Conservation (phyloP, 2,888 invertebrate genomes). For the Epistrophe eligans region DNA sequence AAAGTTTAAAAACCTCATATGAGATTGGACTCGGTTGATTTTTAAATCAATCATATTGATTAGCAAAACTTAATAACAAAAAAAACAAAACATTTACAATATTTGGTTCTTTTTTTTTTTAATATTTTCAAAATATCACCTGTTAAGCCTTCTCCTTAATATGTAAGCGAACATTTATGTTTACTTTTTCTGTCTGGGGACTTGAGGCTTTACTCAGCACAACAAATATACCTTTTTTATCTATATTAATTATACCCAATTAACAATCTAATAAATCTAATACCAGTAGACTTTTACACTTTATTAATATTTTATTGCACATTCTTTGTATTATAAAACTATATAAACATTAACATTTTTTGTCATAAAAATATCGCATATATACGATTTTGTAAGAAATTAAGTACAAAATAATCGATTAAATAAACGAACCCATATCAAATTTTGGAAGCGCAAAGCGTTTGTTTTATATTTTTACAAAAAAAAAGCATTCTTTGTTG, state of each 20-base stretch:
- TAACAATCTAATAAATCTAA: neutral
- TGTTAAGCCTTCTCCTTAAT: too few relatives aligned
- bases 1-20: too few relatives aligned
- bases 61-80: too few relatives aligned
- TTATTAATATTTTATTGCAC: constrained; percentile 28
- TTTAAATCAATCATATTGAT: neutral
- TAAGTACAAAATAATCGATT: constrained; percentile 43
- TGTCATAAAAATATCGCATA: constrained; percentile 9
- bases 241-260: neutral
- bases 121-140: too few relatives aligned
- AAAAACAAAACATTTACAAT: too few relatives aligned
- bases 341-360: constrained; percentile 4
- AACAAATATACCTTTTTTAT: neutral
- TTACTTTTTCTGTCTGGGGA: neutral
- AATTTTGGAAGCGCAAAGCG: constrained; percentile 16
- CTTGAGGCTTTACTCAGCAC: neutral
- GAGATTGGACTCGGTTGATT: neutral
- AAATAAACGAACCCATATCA: constrained; percentile 47
- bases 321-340: constrained; percentile 31
- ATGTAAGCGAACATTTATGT: too few relatives aligned
- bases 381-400: constrained; percentile 48
- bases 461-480: neutral
- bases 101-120: too few relatives aligned
- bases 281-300: constrained; percentile 24
- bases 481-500: neutral